A percentile compares a stretch with the other conserved stretches of the same genome.
Evolutionary conservation across 30 jellyfish, hydroid and myxozoan genomes (phyloP).

Genomic region (Euphysa ruthae): DNA sequence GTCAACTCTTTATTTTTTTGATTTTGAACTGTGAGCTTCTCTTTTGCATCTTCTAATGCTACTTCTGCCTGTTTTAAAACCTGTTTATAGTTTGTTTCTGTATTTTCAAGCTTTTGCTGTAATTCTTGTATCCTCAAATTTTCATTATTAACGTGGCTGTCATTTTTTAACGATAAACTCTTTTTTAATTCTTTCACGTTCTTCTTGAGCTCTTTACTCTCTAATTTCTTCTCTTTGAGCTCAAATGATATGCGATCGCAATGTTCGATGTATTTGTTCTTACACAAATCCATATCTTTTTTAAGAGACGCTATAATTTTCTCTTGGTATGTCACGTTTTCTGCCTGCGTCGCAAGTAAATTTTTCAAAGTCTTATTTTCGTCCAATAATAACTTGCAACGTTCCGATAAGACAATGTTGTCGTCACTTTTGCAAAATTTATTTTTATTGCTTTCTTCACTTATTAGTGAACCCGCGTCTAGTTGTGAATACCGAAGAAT

Average conservation of each 20-base stretch:
- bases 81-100: not conserved
- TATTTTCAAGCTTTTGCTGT: conserved; percentile 11
- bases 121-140: conserved; percentile 25
- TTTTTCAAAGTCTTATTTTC: conserved; percentile 15
- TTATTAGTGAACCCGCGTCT: too few species aligned
- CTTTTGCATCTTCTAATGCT: conserved; percentile 12
- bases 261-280: conserved; percentile 3
- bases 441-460: too few species aligned
- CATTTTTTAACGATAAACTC: not conserved
- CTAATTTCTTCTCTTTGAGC: conserved; percentile 8
- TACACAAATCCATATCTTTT: conserved; percentile 2
- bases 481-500: too few species aligned
- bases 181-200: conserved; percentile 5
- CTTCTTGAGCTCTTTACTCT: conserved; percentile 1
- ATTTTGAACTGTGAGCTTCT: not conserved
- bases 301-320: conserved; percentile 6
- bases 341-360: conserved; percentile 20
- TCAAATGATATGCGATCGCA: not conserved
- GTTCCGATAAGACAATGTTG: not conserved
- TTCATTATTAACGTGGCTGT: not conserved
- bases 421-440: too few species aligned
- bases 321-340: conserved; percentile 20
- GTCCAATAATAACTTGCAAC: not conserved
- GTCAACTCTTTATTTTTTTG: conserved; percentile 10
- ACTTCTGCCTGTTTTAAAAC: conserved; percentile 22